Evolutionary conservation across 2,888 invertebrate genomes (phyloP).

Genomic region (Chrysina gloriosa): DNA sequence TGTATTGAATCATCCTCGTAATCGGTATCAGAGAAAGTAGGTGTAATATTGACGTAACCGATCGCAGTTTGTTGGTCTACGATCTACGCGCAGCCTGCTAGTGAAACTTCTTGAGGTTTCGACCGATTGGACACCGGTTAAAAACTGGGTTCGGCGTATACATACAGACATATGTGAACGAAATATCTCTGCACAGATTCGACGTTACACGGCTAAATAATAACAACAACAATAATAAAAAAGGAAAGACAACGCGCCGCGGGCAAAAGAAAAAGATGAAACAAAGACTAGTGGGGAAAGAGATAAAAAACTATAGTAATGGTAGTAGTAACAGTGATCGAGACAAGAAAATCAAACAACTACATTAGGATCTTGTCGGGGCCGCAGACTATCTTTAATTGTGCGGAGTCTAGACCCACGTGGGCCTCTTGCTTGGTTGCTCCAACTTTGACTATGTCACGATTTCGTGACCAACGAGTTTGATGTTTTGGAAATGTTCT

Average conservation of each 20-base stretch:
- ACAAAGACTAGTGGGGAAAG: neutral
- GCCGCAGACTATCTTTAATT: constrained; percentile 34
- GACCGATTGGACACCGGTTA: neutral
- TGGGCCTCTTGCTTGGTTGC: constrained; percentile 45
- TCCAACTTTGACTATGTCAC: constrained; percentile 49
- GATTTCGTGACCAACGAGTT: constrained; percentile 52
- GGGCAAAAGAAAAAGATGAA: constrained; percentile 4
- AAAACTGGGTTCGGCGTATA: constrained; percentile 19
- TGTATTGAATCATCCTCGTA: constrained; percentile 35
- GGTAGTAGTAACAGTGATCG: constrained; percentile 33
- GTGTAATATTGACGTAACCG: constrained; percentile 53
- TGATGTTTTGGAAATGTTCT: constrained; percentile 47
- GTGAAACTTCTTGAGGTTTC: constrained; percentile 32
- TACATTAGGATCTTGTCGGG: constrained; percentile 37
- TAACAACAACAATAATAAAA: constrained; percentile 26
- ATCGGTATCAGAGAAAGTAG: constrained; percentile 51
- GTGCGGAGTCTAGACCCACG: constrained; percentile 41
- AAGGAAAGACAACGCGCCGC: neutral
- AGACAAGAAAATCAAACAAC: constrained; percentile 38
- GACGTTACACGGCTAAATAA: constrained; percentile 16
- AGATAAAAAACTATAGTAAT: constrained; percentile 24
- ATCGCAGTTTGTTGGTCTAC: constrained; percentile 37
- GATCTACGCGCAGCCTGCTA: constrained; percentile 12
- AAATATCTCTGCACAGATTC: constrained; percentile 14
- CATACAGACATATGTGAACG: neutral